A percentile compares a stretch with the other conserved stretches of the same genome.
Conservation (phyloP, 2,113 vertebrate species). For the Nothobranchius kuhntae region DNA sequence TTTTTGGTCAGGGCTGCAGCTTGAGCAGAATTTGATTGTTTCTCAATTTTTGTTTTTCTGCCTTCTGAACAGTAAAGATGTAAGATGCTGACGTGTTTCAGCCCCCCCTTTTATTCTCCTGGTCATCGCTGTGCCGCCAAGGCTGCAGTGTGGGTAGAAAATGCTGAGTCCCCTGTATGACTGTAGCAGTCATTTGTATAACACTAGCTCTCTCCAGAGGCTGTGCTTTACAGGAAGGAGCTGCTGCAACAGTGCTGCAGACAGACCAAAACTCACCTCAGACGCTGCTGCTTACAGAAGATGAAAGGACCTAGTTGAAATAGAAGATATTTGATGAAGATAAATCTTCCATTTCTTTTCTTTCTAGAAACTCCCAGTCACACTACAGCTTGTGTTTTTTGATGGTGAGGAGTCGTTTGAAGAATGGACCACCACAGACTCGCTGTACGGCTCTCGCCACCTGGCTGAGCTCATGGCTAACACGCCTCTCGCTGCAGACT, state of each 20-base stretch:
- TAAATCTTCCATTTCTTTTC: background rate
- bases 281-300: background rate
- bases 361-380: slow-evolving; percentile 72
- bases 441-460: slow-evolving; percentile 89
- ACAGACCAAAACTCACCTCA: background rate
- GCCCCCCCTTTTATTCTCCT: background rate
- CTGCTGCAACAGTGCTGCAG: slow-evolving; percentile 44
- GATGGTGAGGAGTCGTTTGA: slow-evolving; percentile 89
- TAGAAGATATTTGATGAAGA: background rate
- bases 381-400: slow-evolving; percentile 89
- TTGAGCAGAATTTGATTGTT: background rate
- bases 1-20: background rate
- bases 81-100: slow-evolving; percentile 31
- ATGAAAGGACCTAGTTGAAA: too few species aligned
- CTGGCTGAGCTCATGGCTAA: slow-evolving; percentile 83
- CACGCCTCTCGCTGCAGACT: slow-evolving; percentile 67
- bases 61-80: slow-evolving; percentile 26
- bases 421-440: slow-evolving; percentile 86
- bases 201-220: slow-evolving; percentile 34
- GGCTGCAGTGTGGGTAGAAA: slow-evolving; percentile 46
- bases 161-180: slow-evolving; percentile 48
- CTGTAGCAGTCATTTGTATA: slow-evolving; percentile 47
- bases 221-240: slow-evolving; percentile 34
- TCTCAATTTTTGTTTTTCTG: background rate
- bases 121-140: slow-evolving; percentile 14